Base-by-base conservation (phyloP, 2,797 vertebrate species). In the Danio kyathit region DNA sequence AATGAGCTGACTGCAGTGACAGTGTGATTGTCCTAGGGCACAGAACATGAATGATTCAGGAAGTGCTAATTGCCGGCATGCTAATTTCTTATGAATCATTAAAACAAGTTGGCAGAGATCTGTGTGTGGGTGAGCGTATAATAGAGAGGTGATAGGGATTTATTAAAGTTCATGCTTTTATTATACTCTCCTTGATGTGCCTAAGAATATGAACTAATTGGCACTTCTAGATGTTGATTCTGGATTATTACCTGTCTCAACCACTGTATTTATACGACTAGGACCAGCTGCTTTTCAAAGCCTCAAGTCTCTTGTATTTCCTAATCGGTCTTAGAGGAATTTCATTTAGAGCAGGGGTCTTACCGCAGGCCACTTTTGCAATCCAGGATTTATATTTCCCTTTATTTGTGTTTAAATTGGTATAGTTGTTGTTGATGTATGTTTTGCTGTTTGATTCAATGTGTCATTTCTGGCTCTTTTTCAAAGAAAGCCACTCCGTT, bases 51-150 rank as follows among this genome's bases (percentile, higher is more conserved):
- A 92, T 92, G 86, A 93, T 92, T 92, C 83, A 92, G 49, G 48
- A 83, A 85, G 81, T 63, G 43, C 86, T 92, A 90, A 92, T 90
- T 89, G 84, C 82, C 63, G 83, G 76, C 80, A 84, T 80, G 83
- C 84, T 89, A 89, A 91, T 89, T 92, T 92, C 83, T 91, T 91
- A 79, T 89, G 82, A 91, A 90, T 91, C 82, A 88, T 82, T 91
- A 79, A 87, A 88, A 74, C 90, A 70, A 82, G 65, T 85, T 90
- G 87, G 80, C 88, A 90, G 88, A 89, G 61, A 87, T 61, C 65
- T 83, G 46, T 84, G 5, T 60, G 66, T 54, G n/a, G 29, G 52
- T n/a, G 48, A 71, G 29, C 14, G 8, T 52, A 44, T 70, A 71
- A 79, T 70, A 64, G 54, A 82, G 73, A 73, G 61, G 40, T 59